Base-by-base conservation (phyloP, 1,140 invertebrate species). In the Argopecten irradians region DNA sequence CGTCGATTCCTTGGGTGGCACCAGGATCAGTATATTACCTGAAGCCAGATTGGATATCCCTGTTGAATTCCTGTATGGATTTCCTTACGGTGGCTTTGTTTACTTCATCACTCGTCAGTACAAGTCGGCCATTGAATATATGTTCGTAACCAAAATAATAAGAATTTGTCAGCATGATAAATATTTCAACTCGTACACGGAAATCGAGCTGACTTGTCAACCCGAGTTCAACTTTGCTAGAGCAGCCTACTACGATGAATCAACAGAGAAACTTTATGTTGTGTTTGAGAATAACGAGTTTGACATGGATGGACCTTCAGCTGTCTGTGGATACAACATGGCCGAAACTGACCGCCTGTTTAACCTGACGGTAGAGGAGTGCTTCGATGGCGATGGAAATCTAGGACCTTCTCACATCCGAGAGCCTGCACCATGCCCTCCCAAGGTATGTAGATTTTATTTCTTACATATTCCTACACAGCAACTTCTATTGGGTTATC, bases 171-270 rank as follows among this genome's bases (percentile, higher is more conserved):
- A 99, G 92, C 97, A 99, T 93, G 99, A 99, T 95, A 97, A 97
- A 90, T 98, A 99, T 95, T 99, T 99, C 96, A 98, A 99, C 95
- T 99, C 99, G 0, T 99, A 99, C 95, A 99, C 98, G 22, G 99
- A 99, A 96, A 98, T 99, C 90, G 98, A 99, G 1, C 97, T 99
- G 93, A 98, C 99, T 89, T 99, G 99, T 96, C 97, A 97, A 34
- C 93, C 85, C 97, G 97, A 83, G 94, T 99, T 98, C 93, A 98
- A 99, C 95, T 96, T 99, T 8, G 97, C 98, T 8, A 98, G 99
- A 94, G 98, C 98, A 0, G 98, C 98, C 0, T 99, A 97, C 99
- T 32, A 98, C 98, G n/a, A 98, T 98, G 94, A 97, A 98, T 98
- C 98, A 93, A 98, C 99, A 94, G 98, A 98, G 94, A 98, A 99